Evolutionary conservation across 2,797 vertebrate species (phyloP).

Genomic region (Orestias chungarensis): DNA sequence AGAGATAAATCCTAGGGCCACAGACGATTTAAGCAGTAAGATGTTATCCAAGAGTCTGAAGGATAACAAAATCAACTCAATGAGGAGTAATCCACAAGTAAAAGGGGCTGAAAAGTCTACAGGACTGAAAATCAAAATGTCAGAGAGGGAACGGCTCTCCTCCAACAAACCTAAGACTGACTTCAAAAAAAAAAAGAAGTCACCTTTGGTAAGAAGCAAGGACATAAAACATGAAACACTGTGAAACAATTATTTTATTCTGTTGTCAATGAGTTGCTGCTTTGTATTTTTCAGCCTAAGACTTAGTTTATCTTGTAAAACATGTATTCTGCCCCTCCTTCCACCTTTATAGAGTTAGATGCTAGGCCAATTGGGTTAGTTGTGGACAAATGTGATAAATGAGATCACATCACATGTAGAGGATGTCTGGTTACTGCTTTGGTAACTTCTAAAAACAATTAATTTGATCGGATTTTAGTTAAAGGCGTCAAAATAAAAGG

Average conservation of each 20-base stretch:
- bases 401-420: not conserved
- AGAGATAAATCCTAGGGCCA: slow-evolving; percentile 11
- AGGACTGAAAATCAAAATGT: slow-evolving; percentile 4
- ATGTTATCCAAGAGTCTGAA: slow-evolving; percentile 14
- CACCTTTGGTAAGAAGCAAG: slow-evolving; percentile 21
- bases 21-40: not conserved
- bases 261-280: not conserved
- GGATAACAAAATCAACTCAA: not conserved
- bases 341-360: not conserved
- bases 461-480: not conserved
- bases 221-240: slow-evolving; percentile 21
- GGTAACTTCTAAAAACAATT: not conserved
- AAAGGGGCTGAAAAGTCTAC: slow-evolving; percentile 9
- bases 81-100: slow-evolving; percentile 14
- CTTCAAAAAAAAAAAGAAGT: slow-evolving; percentile 18
- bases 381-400: not conserved
- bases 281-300: not conserved
- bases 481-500: not conserved
- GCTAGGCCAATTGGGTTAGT: not conserved
- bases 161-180: slow-evolving; percentile 36
- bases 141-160: not conserved
- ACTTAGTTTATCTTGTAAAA: not conserved
- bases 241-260: slow-evolving; percentile 9
- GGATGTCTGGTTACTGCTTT: not conserved
- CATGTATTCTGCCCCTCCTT: not conserved